Evolutionary conservation across 2,888 invertebrate genomes (phyloP).

Genomic region (Polylopha cassiicola): DNA sequence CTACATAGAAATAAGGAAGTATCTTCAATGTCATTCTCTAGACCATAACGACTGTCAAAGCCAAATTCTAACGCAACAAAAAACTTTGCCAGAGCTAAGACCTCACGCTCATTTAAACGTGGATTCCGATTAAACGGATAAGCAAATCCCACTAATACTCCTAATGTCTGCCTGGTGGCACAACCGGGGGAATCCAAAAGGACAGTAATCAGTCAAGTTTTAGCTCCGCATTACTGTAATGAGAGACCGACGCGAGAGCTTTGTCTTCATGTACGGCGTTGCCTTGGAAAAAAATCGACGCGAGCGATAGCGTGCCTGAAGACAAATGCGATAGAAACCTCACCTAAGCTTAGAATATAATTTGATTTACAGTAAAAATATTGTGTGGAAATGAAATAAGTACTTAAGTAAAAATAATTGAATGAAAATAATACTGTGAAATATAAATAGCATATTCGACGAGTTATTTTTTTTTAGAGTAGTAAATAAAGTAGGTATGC

Average conservation of each 20-base stretch:
- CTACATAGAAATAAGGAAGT: too few species aligned
- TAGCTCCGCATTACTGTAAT: conserved; percentile 66
- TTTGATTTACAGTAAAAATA: too few species aligned
- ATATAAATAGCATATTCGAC: too few species aligned
- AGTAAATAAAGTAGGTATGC: too few species aligned
- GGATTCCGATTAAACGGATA: conserved; percentile 55
- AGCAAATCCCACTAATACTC: conserved; percentile 50
- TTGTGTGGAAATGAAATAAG: too few species aligned
- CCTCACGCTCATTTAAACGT: conserved; percentile 29
- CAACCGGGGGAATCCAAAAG: too few species aligned
- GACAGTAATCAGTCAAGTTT: conserved; percentile 68
- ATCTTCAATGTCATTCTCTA: too few species aligned
- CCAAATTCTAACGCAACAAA: conserved; percentile 20
- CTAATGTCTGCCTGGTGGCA: conserved; percentile 45
- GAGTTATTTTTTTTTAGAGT: too few species aligned
- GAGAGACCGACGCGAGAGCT: conserved; percentile 46
- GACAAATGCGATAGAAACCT: conserved; percentile 5
- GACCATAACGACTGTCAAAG: too few species aligned
- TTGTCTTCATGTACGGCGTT: conserved; percentile 44
- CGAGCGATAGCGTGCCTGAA: conserved; percentile 18
- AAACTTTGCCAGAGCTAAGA: conserved; percentile 20
- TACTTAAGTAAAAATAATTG: too few species aligned
- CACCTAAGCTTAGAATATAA: neutral
- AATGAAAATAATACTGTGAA: too few species aligned
- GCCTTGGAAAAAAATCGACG: conserved; percentile 35